A percentile compares a stretch with the other conserved stretches of the same genome.
Evolutionary conservation across 2,113 vertebrate genomes (phyloP).

Genomic region (Oryzias javanicus): DNA sequence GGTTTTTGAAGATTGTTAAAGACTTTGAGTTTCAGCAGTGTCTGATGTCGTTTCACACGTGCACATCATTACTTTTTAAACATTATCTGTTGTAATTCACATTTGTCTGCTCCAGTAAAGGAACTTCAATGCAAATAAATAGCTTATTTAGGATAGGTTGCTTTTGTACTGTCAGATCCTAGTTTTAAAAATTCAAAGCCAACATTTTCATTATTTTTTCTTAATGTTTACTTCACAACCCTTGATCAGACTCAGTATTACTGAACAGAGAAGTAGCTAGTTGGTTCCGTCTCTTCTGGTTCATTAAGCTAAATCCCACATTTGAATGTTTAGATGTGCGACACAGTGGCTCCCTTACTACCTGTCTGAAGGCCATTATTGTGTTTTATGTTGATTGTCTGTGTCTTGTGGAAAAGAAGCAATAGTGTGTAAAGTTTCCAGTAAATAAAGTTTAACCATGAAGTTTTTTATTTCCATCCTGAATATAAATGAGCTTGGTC

Average conservation of each 20-base stretch:
- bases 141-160: too few relatives aligned
- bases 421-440: constrained; percentile 41
- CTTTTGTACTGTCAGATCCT: neutral
- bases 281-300: neutral
- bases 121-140: too few relatives aligned
- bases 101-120: neutral
- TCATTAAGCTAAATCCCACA: neutral
- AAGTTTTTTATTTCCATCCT: constrained; percentile 50
- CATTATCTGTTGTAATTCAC: neutral
- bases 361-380: constrained; percentile 31
- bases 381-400: constrained; percentile 35
- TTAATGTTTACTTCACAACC: neutral
- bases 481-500: constrained; percentile 56
- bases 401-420: constrained; percentile 32
- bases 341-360: neutral
- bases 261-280: constrained; percentile 1
- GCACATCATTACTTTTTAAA: neutral
- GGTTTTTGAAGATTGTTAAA: too few relatives aligned
- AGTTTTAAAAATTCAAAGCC: neutral
- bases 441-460: constrained; percentile 44
- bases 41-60: neutral
- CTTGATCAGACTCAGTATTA: neutral
- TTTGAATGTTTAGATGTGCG: neutral
- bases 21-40: neutral
- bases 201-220: neutral